A percentile compares a stretch with the other conserved stretches of the same genome.
phyloP scores from a whole-genome alignment of 2,888 invertebrate genomes.

The Latrodectus elegans region DNA sequence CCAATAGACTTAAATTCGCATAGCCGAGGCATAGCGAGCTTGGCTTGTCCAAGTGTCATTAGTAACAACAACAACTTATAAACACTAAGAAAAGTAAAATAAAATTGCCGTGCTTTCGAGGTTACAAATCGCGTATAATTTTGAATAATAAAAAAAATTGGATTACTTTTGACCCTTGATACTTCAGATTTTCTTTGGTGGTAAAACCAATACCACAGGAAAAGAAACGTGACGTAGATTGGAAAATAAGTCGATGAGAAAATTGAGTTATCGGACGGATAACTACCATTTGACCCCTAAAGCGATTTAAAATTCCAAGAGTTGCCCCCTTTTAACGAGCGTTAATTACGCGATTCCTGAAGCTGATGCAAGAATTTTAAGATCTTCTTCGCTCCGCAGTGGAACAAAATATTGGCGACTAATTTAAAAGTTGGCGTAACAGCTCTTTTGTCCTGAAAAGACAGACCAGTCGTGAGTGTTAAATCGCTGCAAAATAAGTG shows the following conservation, averaged over 20 bases:
- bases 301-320: constrained; percentile 36
- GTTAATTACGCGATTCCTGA: constrained; percentile 18
- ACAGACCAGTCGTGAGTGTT: neutral
- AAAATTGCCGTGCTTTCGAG: too few species aligned
- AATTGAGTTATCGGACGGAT: constrained; percentile 20
- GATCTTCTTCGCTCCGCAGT: neutral
- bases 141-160: too few species aligned
- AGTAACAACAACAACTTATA: too few species aligned
- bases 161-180: neutral
- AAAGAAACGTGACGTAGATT: neutral
- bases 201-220: too few species aligned
- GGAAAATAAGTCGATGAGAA: neutral
- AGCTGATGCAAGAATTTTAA: constrained; percentile 36
- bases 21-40: too few species aligned
- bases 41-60: too few species aligned
- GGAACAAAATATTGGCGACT: constrained; percentile 11
- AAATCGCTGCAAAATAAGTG: constrained; percentile 20
- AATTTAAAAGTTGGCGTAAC: constrained; percentile 3
- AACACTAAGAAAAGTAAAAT: too few species aligned
- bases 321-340: constrained; percentile 24
- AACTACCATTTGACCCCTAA: constrained; percentile 40
- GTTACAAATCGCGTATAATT: too few species aligned
- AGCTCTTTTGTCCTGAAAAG: constrained; percentile 34
- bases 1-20: too few species aligned
- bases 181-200: neutral